phyloP scores from a whole-genome alignment of 2,797 vertebrate species.

The Margarornis squamiger region DNA sequence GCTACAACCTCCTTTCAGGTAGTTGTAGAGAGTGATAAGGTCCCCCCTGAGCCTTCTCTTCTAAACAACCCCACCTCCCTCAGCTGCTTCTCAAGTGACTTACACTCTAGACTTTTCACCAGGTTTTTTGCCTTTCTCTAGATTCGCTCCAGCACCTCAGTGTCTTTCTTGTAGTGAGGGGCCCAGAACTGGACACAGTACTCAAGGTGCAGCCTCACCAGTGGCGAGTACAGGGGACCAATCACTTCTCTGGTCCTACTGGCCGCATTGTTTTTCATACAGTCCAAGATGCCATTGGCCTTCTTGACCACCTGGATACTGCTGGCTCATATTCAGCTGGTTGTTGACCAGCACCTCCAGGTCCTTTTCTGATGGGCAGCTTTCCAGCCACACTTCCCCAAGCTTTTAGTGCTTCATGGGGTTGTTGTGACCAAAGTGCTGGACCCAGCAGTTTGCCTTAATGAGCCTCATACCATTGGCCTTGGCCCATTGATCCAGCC shows the following conservation, averaged over 20 bases:
- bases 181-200: neutral
- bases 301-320: neutral
- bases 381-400: neutral
- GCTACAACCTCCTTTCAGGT: neutral
- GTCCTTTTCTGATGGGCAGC: neutral
- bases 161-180: neutral
- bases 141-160: neutral
- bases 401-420: neutral
- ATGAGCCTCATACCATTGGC: neutral
- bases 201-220: neutral
- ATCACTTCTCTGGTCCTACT: neutral
- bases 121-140: neutral
- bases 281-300: neutral
- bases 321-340: neutral
- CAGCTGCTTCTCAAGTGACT: neutral
- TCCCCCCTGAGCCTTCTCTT: neutral
- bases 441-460: neutral
- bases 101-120: neutral
- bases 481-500: neutral
- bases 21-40: neutral
- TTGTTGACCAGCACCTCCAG: neutral
- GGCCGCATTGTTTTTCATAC: neutral
- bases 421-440: neutral
- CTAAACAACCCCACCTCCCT: neutral
- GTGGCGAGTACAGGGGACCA: neutral